phyloP scores from a whole-genome alignment of 2,888 invertebrate genomes.

The Mesodorylaimus sp. region DNA sequence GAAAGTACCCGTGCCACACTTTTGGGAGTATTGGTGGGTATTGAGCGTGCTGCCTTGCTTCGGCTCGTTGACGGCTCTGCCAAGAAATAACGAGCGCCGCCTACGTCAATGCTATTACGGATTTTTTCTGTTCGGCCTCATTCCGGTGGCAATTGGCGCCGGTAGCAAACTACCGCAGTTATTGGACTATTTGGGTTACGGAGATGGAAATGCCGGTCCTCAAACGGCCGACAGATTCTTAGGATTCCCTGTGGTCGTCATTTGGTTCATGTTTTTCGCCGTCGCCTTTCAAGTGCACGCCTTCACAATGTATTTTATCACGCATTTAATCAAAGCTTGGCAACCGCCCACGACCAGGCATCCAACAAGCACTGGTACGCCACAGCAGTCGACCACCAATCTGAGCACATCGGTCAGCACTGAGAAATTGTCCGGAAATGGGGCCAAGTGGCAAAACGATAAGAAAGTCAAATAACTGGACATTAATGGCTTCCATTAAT shows the following conservation, averaged over 20 bases:
- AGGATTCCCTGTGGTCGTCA: conserved; percentile 28
- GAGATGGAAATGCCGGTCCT: too few relatives aligned
- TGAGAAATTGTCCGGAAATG: too few relatives aligned
- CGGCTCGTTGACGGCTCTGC: conserved; percentile 63
- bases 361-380: not conserved
- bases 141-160: conserved; percentile 61
- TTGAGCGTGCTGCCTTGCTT: conserved; percentile 61
- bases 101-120: conserved; percentile 58
- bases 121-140: conserved; percentile 53
- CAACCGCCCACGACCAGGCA: not conserved
- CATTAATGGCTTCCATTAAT: too few relatives aligned
- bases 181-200: not conserved
- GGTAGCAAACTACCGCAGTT: conserved; percentile 12
- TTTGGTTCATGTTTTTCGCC: conserved; percentile 30
- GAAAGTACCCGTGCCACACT: conserved; percentile 67
- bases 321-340: conserved; percentile 29
- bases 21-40: conserved; percentile 89
- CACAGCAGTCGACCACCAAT: too few relatives aligned
- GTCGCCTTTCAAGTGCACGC: conserved; percentile 30
- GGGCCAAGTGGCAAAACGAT: too few relatives aligned
- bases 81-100: conserved; percentile 57
- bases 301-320: conserved; percentile 28
- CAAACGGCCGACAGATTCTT: too few relatives aligned
- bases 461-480: too few relatives aligned
- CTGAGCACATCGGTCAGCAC: too few relatives aligned